phyloP scores from a whole-genome alignment of 2,797 vertebrate genomes.

The Peromyscus attwateri region DNA sequence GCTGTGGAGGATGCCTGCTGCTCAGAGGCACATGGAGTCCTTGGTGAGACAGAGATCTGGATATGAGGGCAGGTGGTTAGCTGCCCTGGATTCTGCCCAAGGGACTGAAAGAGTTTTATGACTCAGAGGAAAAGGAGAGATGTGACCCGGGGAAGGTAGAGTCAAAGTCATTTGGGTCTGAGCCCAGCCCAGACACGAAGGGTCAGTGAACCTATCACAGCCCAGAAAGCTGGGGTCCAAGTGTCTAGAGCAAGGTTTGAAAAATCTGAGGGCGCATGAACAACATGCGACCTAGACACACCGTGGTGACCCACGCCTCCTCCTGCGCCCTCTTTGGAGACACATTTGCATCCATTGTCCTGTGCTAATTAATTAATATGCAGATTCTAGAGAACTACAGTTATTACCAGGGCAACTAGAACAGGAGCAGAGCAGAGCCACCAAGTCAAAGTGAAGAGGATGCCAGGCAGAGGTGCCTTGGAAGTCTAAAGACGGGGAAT shows the following conservation, averaged over 20 bases:
- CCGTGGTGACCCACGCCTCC: neutral
- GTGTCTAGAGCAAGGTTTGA: neutral
- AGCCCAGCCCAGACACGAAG: neutral
- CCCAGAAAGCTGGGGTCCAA: neutral
- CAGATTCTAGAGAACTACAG: accelerated
- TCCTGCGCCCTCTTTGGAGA: neutral
- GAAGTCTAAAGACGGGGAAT: accelerated
- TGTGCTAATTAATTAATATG: neutral
- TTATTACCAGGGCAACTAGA: accelerated
- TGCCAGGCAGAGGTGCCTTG: accelerated
- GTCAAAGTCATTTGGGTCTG: neutral
- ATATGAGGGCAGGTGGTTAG: neutral
- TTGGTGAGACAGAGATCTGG: accelerated
- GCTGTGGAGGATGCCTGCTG: accelerated
- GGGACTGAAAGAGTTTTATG: neutral
- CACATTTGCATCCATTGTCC: neutral
- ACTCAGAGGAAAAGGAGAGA: neutral
- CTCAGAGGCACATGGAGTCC: neutral
- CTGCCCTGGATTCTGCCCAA: neutral
- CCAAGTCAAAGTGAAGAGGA: accelerated
- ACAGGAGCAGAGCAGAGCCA: accelerated
- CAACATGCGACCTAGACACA: too few relatives aligned
- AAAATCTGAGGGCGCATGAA: neutral
- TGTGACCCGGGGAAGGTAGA: neutral
- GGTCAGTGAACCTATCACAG: neutral